Conservation (phyloP, 2,888 invertebrate genomes). For the Meiosimyza platycephala region DNA sequence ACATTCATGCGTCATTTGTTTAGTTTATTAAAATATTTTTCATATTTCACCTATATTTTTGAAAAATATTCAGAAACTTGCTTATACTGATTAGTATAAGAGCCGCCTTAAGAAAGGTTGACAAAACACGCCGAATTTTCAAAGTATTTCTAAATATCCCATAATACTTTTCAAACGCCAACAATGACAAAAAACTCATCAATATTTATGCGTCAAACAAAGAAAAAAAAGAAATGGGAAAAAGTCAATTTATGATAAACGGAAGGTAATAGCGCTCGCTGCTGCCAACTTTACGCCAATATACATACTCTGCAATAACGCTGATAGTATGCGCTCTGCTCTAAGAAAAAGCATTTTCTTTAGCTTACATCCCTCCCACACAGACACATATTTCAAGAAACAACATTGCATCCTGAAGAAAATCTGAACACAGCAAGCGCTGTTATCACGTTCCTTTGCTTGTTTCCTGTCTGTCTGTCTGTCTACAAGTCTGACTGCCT, state of each 20-base stretch:
- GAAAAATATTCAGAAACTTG: too few relatives aligned
- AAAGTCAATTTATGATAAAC: constrained; percentile 25
- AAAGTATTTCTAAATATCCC: too few relatives aligned
- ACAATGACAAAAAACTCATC: constrained; percentile 8
- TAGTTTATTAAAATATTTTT: too few relatives aligned
- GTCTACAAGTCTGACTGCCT: neutral
- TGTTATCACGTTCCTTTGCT: constrained; percentile 29
- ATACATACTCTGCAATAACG: neutral
- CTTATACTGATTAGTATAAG: too few relatives aligned
- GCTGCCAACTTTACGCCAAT: neutral
- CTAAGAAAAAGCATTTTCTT: neutral
- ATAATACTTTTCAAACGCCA: neutral
- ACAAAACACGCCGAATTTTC: too few relatives aligned
- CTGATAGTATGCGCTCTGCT: neutral
- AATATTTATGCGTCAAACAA: constrained; percentile 1
- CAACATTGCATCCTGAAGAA: constrained; percentile 7
- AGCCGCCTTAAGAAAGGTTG: too few relatives aligned
- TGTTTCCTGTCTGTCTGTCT: constrained; percentile 28
- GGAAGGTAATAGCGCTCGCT: neutral
- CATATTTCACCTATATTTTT: too few relatives aligned
- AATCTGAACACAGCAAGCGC: constrained; percentile 19
- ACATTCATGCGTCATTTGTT: too few relatives aligned
- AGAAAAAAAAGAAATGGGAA: neutral
- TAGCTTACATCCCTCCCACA: neutral
- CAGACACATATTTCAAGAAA: neutral